Percentiles rank a stretch among this genome's conserved stretches.
Evolutionary conservation across 2,797 vertebrate species (phyloP).

Genomic region (Neopelma chrysocephalum): DNA sequence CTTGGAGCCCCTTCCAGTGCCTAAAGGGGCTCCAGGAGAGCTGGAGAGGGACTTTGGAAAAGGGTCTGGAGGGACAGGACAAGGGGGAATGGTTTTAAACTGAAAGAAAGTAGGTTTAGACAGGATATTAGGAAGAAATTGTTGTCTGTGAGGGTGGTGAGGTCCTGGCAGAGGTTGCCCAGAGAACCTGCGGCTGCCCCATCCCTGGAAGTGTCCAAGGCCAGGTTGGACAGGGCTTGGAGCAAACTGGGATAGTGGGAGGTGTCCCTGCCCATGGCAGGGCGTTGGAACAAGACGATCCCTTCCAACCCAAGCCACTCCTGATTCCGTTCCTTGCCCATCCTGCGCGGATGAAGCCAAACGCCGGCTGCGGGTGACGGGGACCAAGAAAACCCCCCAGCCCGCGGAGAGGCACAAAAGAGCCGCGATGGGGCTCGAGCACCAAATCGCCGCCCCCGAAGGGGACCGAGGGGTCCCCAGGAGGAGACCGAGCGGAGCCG

Average conservation of each 20-base stretch:
- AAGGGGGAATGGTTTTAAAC: not conserved
- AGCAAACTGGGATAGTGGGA: fast-evolving
- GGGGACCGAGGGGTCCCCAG: not conserved
- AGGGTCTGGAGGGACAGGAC: not conserved
- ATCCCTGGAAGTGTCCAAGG: not conserved
- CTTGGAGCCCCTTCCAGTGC: not conserved
- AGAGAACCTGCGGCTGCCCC: not conserved
- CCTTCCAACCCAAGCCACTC: not conserved
- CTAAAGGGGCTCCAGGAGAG: not conserved
- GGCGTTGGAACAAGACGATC: not conserved
- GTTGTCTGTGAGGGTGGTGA: fast-evolving
- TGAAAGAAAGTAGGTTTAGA: not conserved
- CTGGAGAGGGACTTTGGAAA: not conserved
- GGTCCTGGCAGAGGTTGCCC: fast-evolving
- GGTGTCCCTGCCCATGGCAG: not conserved
- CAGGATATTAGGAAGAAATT: not conserved
- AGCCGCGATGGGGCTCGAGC: not conserved
- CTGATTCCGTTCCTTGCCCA: not conserved
- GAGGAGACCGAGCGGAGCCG: not conserved
- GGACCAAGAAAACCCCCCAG: not conserved
- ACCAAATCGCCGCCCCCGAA: not conserved
- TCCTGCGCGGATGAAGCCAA: not conserved
- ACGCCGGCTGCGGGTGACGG: not conserved
- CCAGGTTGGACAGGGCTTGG: fast-evolving
- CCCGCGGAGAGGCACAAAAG: not conserved